Evolutionary conservation across 2,797 vertebrate genomes (phyloP).

Genomic region (Otus scops): DNA sequence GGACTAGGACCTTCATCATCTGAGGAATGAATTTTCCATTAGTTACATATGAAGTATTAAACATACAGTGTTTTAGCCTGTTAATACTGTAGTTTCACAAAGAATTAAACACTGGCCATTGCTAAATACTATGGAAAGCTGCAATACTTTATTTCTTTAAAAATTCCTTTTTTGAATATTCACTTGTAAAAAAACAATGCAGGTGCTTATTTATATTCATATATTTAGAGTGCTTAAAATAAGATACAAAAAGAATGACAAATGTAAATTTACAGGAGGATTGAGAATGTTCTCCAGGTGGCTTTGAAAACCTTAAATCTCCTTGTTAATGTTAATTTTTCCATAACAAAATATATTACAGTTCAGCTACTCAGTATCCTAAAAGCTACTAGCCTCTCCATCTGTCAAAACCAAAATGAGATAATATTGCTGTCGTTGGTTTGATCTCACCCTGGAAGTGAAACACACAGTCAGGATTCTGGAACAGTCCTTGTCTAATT

Average conservation of each 20-base stretch:
- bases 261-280: too few relatives aligned
- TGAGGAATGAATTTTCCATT: conserved; percentile 48
- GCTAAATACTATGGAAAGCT: neutral
- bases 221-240: neutral
- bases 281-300: neutral
- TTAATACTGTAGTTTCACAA: neutral
- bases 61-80: neutral
- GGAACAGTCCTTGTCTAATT: neutral
- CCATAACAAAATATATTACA: neutral
- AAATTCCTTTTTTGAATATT: neutral
- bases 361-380: neutral
- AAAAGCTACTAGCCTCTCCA: neutral
- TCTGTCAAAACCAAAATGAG: neutral
- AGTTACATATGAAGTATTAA: neutral
- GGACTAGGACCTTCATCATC: conserved; percentile 92
- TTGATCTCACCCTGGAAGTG: neutral
- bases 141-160: neutral
- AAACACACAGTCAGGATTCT: neutral
- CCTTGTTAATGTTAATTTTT: neutral
- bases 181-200: neutral
- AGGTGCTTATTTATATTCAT: neutral
- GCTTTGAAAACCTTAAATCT: neutral
- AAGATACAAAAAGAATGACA: neutral
- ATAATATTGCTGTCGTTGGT: neutral
- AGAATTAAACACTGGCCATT: neutral